Conservation (phyloP, 2,888 invertebrate species). For the Syrphus vitripennis region DNA sequence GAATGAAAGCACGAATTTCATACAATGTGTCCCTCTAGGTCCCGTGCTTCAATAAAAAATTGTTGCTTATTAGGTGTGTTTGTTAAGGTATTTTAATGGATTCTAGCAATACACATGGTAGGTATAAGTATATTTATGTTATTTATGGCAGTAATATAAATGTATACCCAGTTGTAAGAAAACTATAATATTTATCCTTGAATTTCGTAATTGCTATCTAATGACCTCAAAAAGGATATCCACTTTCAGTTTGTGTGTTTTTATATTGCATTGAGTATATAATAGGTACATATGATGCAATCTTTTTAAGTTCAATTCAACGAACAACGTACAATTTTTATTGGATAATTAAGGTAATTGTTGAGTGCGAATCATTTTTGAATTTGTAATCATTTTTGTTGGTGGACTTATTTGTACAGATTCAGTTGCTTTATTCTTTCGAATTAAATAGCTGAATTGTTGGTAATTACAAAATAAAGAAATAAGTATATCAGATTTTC, state of each 20-base stretch:
- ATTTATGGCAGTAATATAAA: neutral
- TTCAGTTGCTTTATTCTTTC: neutral
- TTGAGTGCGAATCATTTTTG: neutral
- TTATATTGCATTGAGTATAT: neutral
- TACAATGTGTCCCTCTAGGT: neutral
- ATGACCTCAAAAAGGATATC: neutral
- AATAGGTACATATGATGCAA: neutral
- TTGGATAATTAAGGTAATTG: neutral
- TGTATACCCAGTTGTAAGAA: neutral
- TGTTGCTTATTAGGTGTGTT: constrained; percentile 15
- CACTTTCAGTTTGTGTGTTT: too few relatives aligned
- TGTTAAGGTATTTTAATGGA: neutral
- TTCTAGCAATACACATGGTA: neutral
- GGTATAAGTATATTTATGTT: neutral
- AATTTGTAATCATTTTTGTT: neutral
- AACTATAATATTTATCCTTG: neutral
- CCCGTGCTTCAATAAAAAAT: neutral
- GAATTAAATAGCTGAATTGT: too few relatives aligned
- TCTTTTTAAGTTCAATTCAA: neutral
- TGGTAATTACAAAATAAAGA: too few relatives aligned
- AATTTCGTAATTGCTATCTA: neutral
- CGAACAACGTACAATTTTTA: neutral
- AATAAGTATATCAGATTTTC: too few relatives aligned
- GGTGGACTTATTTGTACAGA: neutral
- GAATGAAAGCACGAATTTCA: neutral